A percentile compares a stretch with the other conserved stretches of the same genome.
phyloP scores from a whole-genome alignment of 1,140 invertebrate species.

The Meteorus sp. region DNA sequence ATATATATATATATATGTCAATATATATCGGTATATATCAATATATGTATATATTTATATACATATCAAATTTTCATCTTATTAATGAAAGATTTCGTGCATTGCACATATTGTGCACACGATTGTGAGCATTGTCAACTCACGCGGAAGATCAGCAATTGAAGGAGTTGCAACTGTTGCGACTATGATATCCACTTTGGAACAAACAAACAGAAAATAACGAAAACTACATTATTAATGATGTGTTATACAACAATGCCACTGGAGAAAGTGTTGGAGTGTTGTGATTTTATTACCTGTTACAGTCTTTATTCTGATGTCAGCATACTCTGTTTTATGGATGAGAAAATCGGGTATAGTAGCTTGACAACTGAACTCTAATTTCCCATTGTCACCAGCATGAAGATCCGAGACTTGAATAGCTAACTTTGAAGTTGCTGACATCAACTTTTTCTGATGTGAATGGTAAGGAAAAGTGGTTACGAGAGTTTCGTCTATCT shows the following conservation, averaged over 20 bases:
- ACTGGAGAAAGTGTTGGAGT: slow-evolving; percentile 2
- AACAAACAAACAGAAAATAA: slow-evolving; percentile 32
- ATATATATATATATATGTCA: background rate
- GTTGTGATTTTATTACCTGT: slow-evolving; percentile 57
- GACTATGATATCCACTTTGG: slow-evolving; percentile 48
- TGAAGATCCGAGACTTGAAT: slow-evolving; percentile 68
- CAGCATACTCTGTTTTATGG: slow-evolving; percentile 67
- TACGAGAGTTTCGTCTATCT: slow-evolving; percentile 47
- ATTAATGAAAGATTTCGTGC: slow-evolving; percentile 53
- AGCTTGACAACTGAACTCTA: slow-evolving; percentile 71
- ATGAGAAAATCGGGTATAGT: slow-evolving; percentile 72
- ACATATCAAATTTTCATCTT: slow-evolving; percentile 21
- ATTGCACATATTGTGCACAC: slow-evolving; percentile 42
- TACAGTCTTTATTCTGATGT: slow-evolving; percentile 68
- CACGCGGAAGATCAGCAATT: slow-evolving; percentile 40
- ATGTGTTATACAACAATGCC: background rate
- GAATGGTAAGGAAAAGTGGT: slow-evolving; percentile 42
- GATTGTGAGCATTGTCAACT: slow-evolving; percentile 40
- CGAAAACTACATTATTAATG: slow-evolving; percentile 14
- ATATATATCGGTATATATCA: background rate
- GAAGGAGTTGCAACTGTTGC: slow-evolving; percentile 41
- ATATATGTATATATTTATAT: slow-evolving; percentile 6
- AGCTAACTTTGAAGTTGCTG: slow-evolving; percentile 55
- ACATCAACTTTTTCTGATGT: slow-evolving; percentile 40
- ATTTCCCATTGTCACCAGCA: slow-evolving; percentile 65